Conservation (phyloP, 2,797 vertebrate species). For the Acanthiza pusilla region DNA sequence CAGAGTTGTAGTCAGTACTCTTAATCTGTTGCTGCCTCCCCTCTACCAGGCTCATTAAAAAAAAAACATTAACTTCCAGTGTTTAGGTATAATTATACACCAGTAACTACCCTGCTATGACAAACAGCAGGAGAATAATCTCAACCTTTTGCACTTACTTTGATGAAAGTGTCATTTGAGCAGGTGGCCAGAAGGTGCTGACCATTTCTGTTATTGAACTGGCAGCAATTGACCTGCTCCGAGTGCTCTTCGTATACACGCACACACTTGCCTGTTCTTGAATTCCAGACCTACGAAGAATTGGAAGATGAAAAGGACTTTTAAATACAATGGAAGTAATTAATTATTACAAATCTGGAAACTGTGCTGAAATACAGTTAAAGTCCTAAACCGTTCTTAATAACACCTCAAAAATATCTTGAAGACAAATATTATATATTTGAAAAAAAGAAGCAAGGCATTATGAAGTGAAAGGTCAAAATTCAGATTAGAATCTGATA, state of each 20-base stretch:
- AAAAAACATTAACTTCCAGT: background rate
- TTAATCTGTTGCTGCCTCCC: background rate
- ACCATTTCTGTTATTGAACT: conserved; percentile 81
- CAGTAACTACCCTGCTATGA: background rate
- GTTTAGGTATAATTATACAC: background rate
- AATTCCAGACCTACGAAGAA: conserved; percentile 85
- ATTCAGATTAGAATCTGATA: background rate
- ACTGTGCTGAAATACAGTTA: background rate
- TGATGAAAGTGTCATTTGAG: conserved; percentile 84
- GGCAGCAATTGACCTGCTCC: conserved; percentile 92
- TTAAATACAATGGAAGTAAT: background rate
- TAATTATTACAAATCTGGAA: background rate
- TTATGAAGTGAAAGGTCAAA: background rate
- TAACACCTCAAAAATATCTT: background rate
- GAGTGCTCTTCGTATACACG: conserved; percentile 81
- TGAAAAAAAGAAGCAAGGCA: background rate
- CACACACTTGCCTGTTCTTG: conserved; percentile 74
- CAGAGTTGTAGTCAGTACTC: background rate
- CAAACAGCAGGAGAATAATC: conserved; percentile 58
- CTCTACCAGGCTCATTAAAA: background rate
- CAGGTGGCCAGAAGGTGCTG: conserved; percentile 87
- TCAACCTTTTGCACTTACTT: conserved; percentile 77
- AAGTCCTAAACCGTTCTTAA: background rate
- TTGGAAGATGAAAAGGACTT: background rate
- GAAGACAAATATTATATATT: background rate